These are phyloP conservation scores for Lordiphosa collinella DNA, from an alignment of 1,140 invertebrate genomes.

Conservation along the genomic window DNA sequence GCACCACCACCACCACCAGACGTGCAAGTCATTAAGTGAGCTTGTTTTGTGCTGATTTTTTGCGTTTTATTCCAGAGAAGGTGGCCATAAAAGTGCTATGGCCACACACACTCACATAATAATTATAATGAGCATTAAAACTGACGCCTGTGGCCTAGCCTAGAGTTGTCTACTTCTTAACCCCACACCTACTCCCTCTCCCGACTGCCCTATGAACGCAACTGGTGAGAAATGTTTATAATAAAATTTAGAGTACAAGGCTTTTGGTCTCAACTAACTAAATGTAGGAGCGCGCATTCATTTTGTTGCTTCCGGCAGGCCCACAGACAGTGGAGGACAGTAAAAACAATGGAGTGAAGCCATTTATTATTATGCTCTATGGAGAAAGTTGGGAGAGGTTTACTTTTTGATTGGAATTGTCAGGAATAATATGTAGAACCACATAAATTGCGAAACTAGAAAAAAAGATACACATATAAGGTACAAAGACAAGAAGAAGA, in stretches of 20 bases:
- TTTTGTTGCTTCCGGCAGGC: constrained; percentile 33
- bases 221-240: constrained; percentile 24
- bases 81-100: constrained; percentile 63
- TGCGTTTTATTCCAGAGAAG: constrained; percentile 25
- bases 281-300: constrained; percentile 34
- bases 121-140: constrained; percentile 74
- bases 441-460: too few relatives aligned
- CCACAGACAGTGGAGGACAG: constrained; percentile 14
- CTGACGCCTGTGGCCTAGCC: constrained; percentile 42
- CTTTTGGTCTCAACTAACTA: constrained; percentile 17
- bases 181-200: constrained; percentile 15
- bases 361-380: constrained; percentile 17
- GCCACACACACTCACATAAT: constrained; percentile 32
- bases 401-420: neutral
- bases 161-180: constrained; percentile 36
- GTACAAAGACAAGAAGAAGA: too few relatives aligned
- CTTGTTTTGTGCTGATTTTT: constrained; percentile 70
- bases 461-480: too few relatives aligned
- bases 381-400: neutral
- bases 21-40: constrained; percentile 72
- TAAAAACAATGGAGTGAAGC: constrained; percentile 6
- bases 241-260: constrained; percentile 20
- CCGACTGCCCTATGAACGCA: constrained; percentile 12
- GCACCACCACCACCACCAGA: constrained; percentile 46
- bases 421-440: neutral